Conservation (phyloP, 2,797 vertebrate genomes). For the Schizopygopsis pylzovi region DNA sequence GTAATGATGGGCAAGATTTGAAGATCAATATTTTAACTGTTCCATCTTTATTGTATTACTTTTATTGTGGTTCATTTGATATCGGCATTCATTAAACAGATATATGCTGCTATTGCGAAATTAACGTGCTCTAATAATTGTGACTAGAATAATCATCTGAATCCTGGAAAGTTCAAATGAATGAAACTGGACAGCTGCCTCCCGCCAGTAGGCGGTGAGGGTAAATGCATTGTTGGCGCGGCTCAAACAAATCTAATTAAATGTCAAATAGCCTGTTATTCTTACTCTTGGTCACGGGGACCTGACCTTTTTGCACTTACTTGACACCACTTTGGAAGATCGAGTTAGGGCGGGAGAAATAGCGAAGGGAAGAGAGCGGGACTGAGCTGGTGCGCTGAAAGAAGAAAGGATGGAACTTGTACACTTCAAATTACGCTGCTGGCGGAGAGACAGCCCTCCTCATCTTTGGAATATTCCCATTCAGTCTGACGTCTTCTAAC, state of each 20-base stretch:
- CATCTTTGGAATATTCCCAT: conserved; percentile 37
- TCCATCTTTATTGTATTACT: not conserved
- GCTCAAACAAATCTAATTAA: conserved; percentile 64
- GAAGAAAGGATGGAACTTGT: conserved; percentile 32
- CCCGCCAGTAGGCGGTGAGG: conserved; percentile 31
- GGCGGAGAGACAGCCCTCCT: conserved; percentile 38
- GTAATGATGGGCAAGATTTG: not conserved
- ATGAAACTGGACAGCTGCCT: conserved; percentile 20
- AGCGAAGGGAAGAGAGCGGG: conserved; percentile 47
- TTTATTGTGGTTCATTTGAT: not conserved
- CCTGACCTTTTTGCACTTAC: conserved; percentile 73
- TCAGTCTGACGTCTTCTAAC: conserved; percentile 37
- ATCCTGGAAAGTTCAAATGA: not conserved
- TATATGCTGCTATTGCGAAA: not conserved
- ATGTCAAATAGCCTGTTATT: conserved; percentile 69
- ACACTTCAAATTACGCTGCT: conserved; percentile 44
- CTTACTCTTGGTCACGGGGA: conserved; percentile 66
- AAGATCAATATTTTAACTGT: not conserved
- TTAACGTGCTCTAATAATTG: no score
- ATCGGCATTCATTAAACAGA: not conserved
- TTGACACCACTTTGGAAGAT: conserved; percentile 73
- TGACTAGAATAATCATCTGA: not conserved
- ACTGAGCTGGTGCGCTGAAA: conserved; percentile 50
- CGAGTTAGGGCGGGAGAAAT: conserved; percentile 25
- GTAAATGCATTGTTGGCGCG: conserved; percentile 47